These are phyloP conservation scores for Maconellicoccus hirsutus DNA, from an alignment of 1,140 invertebrate genomes.

Conservation along the genomic window DNA sequence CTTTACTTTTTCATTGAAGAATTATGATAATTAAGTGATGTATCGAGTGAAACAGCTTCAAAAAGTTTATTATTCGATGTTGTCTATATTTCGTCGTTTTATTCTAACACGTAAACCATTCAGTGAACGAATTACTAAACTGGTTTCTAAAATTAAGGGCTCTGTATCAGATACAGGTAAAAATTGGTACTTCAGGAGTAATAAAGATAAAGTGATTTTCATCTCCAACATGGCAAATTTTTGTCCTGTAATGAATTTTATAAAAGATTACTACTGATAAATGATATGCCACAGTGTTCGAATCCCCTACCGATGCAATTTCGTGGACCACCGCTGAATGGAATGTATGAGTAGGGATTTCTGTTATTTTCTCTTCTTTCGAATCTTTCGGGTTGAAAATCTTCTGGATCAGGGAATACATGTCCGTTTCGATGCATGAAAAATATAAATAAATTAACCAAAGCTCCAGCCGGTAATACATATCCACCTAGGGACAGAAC, in stretches of 20 bases:
- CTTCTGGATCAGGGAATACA: slow-evolving; percentile 57
- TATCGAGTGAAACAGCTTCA: no score
- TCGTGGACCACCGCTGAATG: neutral
- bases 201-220: slow-evolving; percentile 39
- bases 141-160: neutral
- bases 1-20: no score
- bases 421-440: slow-evolving; percentile 53
- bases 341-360: slow-evolving; percentile 32
- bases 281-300: no score
- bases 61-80: no score
- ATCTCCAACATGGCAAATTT: slow-evolving; percentile 47
- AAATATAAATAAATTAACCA: slow-evolving; percentile 39
- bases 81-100: neutral
- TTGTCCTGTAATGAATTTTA: slow-evolving; percentile 39
- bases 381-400: slow-evolving; percentile 67
- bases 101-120: neutral
- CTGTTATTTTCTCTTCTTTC: slow-evolving; percentile 37
- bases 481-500: slow-evolving; percentile 22
- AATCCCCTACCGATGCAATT: neutral
- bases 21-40: no score
- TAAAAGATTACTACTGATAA: no score
- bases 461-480: slow-evolving; percentile 36
- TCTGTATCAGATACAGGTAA: neutral
- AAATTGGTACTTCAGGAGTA: slow-evolving; percentile 43
- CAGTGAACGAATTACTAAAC: slow-evolving; percentile 5